Evolutionary conservation across 2,113 vertebrate species (phyloP).

Genomic region (Sceloporus undulatus): DNA sequence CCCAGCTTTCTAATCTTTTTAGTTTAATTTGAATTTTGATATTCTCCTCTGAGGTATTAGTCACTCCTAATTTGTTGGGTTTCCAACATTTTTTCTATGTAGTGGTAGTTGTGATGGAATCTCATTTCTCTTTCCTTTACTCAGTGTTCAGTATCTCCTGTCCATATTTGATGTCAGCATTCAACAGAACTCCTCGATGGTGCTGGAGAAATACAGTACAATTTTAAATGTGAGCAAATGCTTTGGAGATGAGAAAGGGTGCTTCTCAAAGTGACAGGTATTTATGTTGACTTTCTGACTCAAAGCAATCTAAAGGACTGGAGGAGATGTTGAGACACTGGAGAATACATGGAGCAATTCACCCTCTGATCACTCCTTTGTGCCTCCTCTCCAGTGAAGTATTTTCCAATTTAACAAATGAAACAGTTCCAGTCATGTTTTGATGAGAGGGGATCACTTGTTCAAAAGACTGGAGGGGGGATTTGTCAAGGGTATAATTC

Average conservation of each 20-base stretch:
- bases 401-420: background rate
- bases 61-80: background rate
- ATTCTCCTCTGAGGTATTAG: too few species aligned
- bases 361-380: conserved; percentile 40
- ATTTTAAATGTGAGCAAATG: conserved; percentile 49
- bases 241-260: background rate
- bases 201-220: background rate
- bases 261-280: conserved; percentile 44
- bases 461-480: background rate
- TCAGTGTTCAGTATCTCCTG: conserved; percentile 13
- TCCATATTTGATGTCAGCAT: conserved; percentile 21
- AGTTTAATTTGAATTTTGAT: too few species aligned
- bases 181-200: conserved; percentile 14
- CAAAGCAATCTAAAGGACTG: conserved; percentile 40
- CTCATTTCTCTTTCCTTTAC: fast-evolving
- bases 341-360: conserved; percentile 18
- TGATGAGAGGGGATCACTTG: conserved; percentile 11
- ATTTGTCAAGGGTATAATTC: conserved; percentile 3
- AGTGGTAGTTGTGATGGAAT: background rate
- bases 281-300: conserved; percentile 61
- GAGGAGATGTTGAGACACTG: conserved; percentile 21
- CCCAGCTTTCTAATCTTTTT: too few species aligned
- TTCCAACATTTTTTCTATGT: background rate
- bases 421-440: conserved; percentile 49
- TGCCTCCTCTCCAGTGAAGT: conserved; percentile 55